phyloP scores from a whole-genome alignment of 1,140 invertebrate species.

The Bombus superbus region DNA sequence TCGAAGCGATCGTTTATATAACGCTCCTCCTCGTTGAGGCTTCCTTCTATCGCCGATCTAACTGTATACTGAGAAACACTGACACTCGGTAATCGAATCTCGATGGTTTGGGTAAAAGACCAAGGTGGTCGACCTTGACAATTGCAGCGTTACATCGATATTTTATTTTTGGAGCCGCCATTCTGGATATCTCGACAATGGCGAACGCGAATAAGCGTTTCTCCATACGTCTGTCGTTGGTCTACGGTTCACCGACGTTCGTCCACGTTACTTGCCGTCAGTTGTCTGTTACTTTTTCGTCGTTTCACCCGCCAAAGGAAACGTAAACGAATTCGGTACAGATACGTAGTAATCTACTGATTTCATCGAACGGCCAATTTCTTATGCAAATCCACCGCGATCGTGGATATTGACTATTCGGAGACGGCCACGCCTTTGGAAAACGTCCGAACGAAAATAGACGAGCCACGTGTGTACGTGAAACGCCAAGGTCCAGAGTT shows the following conservation, averaged over 20 bases:
- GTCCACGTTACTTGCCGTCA: not conserved
- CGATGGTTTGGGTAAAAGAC: constrained; percentile 9
- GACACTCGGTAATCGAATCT: constrained; percentile 37
- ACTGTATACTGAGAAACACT: constrained; percentile 16
- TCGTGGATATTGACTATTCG: not conserved
- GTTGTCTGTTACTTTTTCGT: no score
- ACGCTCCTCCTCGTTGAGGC: not conserved
- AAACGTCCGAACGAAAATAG: constrained; percentile 1
- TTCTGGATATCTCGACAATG: constrained; percentile 13
- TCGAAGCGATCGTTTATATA: constrained; percentile 1
- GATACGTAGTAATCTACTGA: not conserved
- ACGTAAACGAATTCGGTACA: no score
- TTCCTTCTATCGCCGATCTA: not conserved
- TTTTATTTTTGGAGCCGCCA: constrained; percentile 20
- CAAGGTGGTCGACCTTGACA: constrained; percentile 49
- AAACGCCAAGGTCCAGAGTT: not conserved
- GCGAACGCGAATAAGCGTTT: not conserved
- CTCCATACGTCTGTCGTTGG: not conserved
- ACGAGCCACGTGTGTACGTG: not conserved
- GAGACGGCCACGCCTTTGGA: not conserved
- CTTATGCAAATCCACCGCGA: not conserved
- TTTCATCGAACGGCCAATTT: not conserved
- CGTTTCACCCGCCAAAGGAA: no score
- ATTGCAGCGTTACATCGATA: constrained; percentile 30
- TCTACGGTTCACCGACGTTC: not conserved